Base-by-base conservation (phyloP, 2,888 invertebrate genomes). In the Dryobotodes eremita region DNA sequence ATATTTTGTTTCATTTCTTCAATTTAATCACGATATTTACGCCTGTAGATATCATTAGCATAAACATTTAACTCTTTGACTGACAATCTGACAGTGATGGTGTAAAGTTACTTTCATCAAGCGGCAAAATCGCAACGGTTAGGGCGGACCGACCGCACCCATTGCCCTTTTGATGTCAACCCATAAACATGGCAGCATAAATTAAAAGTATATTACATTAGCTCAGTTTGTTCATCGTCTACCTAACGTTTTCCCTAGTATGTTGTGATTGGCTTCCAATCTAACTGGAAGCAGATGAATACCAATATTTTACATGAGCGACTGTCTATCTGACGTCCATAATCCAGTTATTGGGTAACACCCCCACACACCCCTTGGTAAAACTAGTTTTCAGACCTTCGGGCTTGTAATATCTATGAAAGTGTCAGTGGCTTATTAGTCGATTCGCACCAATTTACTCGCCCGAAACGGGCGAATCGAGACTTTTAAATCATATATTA, bases 131-230 rank as follows among this genome's bases (percentile, higher is more conserved):
- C 20, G 31, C 2, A 23, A 26, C 50, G 11, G 23, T 13, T 13
- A 20, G 20, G 42, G 26, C 0, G 42, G 23, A 6, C 0, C 17
- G 17, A 31, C 20, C 5, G 13, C 61, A 3, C 23, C 23, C 61
- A 10, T 31, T 76, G 17, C 61, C 17, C 17, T 61, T 62, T 77
- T n/a, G 77, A 76, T 53, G 42, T n/a, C 50, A 62, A 17, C 31
- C 42, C 23, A 53, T 61, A 26, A 61, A 77, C 26, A 42, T 23
- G 17, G 17, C 6, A 48, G 20, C 48, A 23, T 42, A 23, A 31
- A 50, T 50, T 17, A n/a, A 36, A 42, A 23, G 1, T 13, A 20
- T 31, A 50, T 31, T 23, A 31, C n/a, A 46, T 31, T 57, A 57
- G 2, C 46, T 57, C n/a, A 31, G 15, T 31, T 50, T 26, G 1